phyloP scores from a whole-genome alignment of 1,140 invertebrate genomes.

The Schmidtea mediterranea region DNA sequence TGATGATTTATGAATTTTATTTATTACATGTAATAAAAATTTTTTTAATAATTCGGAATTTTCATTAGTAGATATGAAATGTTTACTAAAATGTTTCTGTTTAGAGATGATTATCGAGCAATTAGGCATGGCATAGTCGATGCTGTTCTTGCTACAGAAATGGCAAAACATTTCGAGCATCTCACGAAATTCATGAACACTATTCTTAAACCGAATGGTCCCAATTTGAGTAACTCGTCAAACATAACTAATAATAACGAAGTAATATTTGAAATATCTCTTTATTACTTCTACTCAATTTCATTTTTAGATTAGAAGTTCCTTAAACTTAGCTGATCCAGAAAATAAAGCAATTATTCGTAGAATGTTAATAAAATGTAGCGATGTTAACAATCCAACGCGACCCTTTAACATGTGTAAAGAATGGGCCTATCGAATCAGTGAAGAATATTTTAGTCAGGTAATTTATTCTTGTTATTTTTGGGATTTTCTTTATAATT shows the following conservation, averaged over 20 bases:
- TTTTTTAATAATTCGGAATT: too few relatives aligned
- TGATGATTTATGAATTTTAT: too few relatives aligned
- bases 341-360: constrained; percentile 57
- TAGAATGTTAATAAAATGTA: constrained; percentile 85
- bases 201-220: constrained; percentile 15
- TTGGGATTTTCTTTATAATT: too few relatives aligned
- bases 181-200: constrained; percentile 51
- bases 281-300: constrained; percentile 37
- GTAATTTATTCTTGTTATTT: too few relatives aligned
- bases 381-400: constrained; percentile 75
- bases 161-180: constrained; percentile 34
- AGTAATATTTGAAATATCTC: constrained; percentile 28
- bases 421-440: constrained; percentile 58
- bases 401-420: constrained; percentile 51
- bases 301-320: constrained; percentile 11
- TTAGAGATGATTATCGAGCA: constrained; percentile 7
- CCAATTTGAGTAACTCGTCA: too few relatives aligned
- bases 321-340: neutral
- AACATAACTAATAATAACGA: neutral
- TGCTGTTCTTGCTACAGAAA: constrained; percentile 26
- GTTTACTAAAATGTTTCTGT: too few relatives aligned
- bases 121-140: constrained; percentile 21
- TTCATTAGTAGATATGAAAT: too few relatives aligned
- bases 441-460: constrained; percentile 67
- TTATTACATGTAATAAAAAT: too few relatives aligned